phyloP scores from a whole-genome alignment of 1,140 invertebrate genomes.

The Hylaeus volcanicus region DNA sequence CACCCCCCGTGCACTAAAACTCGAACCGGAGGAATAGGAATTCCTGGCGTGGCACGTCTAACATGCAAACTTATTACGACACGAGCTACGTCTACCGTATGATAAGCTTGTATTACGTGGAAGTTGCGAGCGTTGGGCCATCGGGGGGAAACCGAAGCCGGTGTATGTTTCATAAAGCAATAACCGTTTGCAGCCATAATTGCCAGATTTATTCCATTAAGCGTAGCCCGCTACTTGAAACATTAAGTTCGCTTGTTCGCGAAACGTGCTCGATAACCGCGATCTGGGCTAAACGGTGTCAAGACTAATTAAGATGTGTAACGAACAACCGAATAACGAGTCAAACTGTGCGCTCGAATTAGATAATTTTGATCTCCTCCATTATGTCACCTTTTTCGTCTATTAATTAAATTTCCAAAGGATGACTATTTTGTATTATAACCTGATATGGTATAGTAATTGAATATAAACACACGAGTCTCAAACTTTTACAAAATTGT shows the following conservation, averaged over 20 bases:
- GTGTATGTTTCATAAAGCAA: slow-evolving; percentile 16
- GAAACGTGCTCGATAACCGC: too few relatives aligned
- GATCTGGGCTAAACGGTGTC: background rate
- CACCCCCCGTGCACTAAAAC: background rate
- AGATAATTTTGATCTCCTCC: too few relatives aligned
- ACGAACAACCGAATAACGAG: background rate
- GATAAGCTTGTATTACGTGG: background rate
- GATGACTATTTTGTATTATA: too few relatives aligned
- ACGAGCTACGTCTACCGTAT: background rate
- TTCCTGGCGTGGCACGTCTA: slow-evolving; percentile 6
- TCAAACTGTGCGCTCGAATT: too few relatives aligned
- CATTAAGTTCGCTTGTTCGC: background rate
- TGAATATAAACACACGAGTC: too few relatives aligned
- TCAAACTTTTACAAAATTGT: too few relatives aligned
- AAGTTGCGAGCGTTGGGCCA: background rate
- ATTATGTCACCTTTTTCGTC: too few relatives aligned
- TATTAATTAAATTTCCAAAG: too few relatives aligned
- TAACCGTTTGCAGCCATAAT: slow-evolving; percentile 12
- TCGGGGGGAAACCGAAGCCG: background rate
- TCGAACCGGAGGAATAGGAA: slow-evolving; percentile 8
- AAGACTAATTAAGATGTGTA: background rate
- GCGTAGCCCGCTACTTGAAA: background rate
- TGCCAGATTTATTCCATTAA: slow-evolving; percentile 19
- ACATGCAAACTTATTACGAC: slow-evolving; percentile 18
- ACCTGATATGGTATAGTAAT: too few relatives aligned